phyloP scores from a whole-genome alignment of 2,888 invertebrate species.

The Callyntrura sp. region DNA sequence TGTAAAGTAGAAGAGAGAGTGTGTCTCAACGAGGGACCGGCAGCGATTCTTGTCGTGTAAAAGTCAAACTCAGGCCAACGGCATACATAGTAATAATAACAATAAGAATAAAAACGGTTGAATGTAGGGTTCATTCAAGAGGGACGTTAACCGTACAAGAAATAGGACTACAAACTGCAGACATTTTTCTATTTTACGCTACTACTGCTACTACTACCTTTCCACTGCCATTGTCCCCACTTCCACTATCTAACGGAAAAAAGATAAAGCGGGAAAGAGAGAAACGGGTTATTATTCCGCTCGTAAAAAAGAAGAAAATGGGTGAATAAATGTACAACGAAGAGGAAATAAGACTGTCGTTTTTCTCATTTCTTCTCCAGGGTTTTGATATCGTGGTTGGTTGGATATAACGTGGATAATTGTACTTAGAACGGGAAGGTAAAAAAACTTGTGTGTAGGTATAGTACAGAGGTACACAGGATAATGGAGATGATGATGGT shows the following conservation, averaged over 20 bases:
- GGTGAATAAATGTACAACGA: conserved; percentile 66
- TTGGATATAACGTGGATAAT: no score
- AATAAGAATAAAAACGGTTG: conserved; percentile 39
- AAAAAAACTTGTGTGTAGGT: no score
- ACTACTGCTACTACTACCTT: background rate
- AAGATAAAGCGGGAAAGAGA: conserved; percentile 36
- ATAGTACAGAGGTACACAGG: no score
- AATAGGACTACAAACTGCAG: background rate
- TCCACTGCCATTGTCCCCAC: no score
- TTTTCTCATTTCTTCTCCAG: background rate
- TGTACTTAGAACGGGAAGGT: no score
- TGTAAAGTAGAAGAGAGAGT: conserved; percentile 3
- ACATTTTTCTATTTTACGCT: conserved; percentile 18
- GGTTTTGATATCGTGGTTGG: no score
- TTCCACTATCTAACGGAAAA: no score
- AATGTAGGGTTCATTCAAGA: background rate
- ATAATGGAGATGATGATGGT: no score
- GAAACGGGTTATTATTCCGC: conserved; percentile 67
- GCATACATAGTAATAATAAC: conserved; percentile 45
- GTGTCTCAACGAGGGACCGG: conserved; percentile 44
- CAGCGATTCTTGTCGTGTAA: conserved; percentile 50
- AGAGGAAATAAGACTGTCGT: background rate
- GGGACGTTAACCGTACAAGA: no score
- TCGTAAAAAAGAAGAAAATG: conserved; percentile 73
- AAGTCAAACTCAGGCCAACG: conserved; percentile 46